Evolutionary conservation across 2,888 invertebrate species (phyloP), one percentile per base, ranked within the genome.

Genomic region (Uloborus plumipes): DNA sequence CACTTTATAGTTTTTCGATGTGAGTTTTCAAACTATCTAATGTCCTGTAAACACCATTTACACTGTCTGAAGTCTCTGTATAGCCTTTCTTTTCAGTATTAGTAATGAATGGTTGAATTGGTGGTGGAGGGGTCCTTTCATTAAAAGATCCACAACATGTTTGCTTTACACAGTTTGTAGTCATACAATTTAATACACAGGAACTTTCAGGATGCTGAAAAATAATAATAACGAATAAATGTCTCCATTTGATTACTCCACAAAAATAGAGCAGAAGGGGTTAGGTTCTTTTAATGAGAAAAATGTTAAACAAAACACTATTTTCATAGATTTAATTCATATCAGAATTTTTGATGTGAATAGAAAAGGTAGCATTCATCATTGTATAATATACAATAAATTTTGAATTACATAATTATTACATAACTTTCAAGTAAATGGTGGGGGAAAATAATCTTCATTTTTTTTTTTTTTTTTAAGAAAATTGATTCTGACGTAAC

Each of bases 131-230:
- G 49, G 20, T 80, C 20, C 50, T 61, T 13, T 76, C 71, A 58
- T 77, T 72, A 16, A 73, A 55, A 51, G 94, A 94, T 50, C 94
- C 94, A 88, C 96, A 96, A 89, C 96, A 96, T 3, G 96, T 96
- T 55, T 95, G 95, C 88, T 94, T 93, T 87, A 94, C 93, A 88
- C 96, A 96, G 49, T 94, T 92, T 87, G 92, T 92, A 72, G 84
- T 83, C 88, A 94, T 96, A 88, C 96, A 96, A 89, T 95, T 95
- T 16, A 96, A 90, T 39, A 94, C 95, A 89, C 96, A 96, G 87
- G 92, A 92, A 87, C 92, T 90, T 50, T 76, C 66, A 49, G 47
- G 50, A 51, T 15, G 15, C 66, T 66, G 39, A 7, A 64, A 66
- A n/a, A 51, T 3, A 39, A 26, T n/a, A 9, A 49, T 15, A 11